These are phyloP conservation scores for Pseudobourletiella spinata DNA, from an alignment of 1,140 invertebrate genomes.

Conservation along the genomic window DNA sequence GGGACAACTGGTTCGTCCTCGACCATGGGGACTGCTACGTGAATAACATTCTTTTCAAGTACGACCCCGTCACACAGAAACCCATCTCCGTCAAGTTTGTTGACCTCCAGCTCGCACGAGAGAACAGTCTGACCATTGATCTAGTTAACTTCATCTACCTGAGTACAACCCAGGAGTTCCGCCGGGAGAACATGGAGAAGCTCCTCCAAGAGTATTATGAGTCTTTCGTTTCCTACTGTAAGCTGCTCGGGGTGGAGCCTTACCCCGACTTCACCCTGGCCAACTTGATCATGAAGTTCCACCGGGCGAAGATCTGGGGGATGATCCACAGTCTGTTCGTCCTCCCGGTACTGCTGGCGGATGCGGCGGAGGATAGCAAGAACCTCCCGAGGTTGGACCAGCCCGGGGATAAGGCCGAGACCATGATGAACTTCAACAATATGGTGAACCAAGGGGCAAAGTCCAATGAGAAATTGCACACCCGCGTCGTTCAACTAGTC, in stretches of 20 bases:
- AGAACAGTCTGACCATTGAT: slow-evolving; percentile 8
- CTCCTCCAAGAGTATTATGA: slow-evolving; percentile 41
- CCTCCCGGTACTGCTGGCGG: slow-evolving; percentile 8
- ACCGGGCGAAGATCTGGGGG: slow-evolving; percentile 11
- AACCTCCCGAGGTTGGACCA: background rate
- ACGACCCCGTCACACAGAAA: slow-evolving; percentile 35
- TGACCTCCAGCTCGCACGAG: slow-evolving; percentile 14
- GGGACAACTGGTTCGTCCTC: slow-evolving; percentile 42
- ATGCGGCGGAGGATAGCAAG: background rate
- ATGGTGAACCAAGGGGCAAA: background rate
- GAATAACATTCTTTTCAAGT: slow-evolving; percentile 57
- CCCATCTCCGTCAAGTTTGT: slow-evolving; percentile 5
- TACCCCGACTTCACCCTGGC: slow-evolving; percentile 8
- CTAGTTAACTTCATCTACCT: slow-evolving; percentile 14
- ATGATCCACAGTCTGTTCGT: background rate
- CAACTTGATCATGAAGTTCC: background rate
- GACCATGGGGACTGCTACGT: slow-evolving; percentile 61
- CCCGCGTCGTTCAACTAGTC: background rate
- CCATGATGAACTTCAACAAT: background rate
- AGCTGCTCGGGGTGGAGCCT: background rate
- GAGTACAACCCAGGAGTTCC: slow-evolving; percentile 12
- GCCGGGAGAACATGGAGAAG: slow-evolving; percentile 29
- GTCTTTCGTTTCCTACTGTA: slow-evolving; percentile 9
- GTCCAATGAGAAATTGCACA: slow-evolving; percentile 8
- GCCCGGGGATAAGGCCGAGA: background rate